Percentiles rank a stretch among this genome's conserved stretches.
phyloP scores from a whole-genome alignment of 2,797 vertebrate species.

The Heterohyrax brucei region DNA sequence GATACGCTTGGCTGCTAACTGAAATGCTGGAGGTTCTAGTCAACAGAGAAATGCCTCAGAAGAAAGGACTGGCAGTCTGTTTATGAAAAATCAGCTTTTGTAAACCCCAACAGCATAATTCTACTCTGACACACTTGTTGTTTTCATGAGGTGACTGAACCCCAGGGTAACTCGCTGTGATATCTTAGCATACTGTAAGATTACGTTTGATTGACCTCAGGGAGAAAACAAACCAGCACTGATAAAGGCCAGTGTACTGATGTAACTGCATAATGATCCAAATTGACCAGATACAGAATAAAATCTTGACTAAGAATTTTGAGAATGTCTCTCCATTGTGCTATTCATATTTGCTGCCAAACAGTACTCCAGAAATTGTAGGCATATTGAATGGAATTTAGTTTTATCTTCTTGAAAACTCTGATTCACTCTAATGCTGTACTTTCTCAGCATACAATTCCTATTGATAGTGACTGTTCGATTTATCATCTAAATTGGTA shows the following conservation, averaged over 20 bases:
- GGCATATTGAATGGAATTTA: background rate
- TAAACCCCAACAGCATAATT: no score
- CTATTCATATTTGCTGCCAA: background rate
- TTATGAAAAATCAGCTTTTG: no score
- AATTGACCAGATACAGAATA: background rate
- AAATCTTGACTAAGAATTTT: conserved; percentile 42
- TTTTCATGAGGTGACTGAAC: no score
- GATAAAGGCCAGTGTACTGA: background rate
- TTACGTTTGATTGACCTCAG: background rate
- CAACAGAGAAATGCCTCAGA: no score
- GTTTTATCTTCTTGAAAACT: conserved; percentile 10
- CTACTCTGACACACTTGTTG: no score
- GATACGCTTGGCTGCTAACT: background rate
- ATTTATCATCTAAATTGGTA: background rate
- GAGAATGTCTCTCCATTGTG: background rate
- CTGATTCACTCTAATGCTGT: background rate
- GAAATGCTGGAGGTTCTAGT: no score
- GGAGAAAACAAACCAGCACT: background rate
- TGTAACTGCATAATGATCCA: background rate
- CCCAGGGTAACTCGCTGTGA: background rate
- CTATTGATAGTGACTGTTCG: background rate
- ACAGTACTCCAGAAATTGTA: background rate
- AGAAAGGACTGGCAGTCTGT: no score
- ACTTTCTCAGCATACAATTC: background rate
- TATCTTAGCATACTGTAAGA: background rate